These are phyloP conservation scores for Aphidius gifuensis DNA, from an alignment of 1,140 invertebrate species.

Conservation along the genomic window DNA sequence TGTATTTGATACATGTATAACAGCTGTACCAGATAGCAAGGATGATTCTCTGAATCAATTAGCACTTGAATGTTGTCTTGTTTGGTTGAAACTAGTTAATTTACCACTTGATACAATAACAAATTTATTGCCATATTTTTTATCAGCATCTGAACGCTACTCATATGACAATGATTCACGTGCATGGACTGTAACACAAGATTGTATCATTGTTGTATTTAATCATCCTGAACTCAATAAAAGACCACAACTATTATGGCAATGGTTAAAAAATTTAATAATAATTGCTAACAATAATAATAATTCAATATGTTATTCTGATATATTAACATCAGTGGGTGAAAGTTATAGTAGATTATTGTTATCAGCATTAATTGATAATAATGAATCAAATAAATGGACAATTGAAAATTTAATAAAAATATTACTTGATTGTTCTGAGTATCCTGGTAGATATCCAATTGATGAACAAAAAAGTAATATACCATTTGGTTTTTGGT, in stretches of 20 bases:
- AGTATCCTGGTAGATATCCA: constrained; percentile 77
- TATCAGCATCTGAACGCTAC: constrained; percentile 44
- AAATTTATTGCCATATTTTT: constrained; percentile 42
- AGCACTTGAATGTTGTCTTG: constrained; percentile 41
- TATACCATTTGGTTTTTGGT: constrained; percentile 88
- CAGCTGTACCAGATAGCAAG: constrained; percentile 24
- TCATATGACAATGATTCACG: constrained; percentile 31
- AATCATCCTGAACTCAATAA: constrained; percentile 36
- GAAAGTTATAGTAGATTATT: constrained; percentile 43
- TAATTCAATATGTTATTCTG: constrained; percentile 37
- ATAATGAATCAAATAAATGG: constrained; percentile 36
- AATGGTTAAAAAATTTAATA: constrained; percentile 42
- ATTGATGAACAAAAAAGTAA: constrained; percentile 76
- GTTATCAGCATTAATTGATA: constrained; percentile 41
- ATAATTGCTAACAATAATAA: constrained; percentile 37
- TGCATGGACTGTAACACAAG: constrained; percentile 43
- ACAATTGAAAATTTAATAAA: constrained; percentile 56
- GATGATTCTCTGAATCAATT: constrained; percentile 37
- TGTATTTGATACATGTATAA: constrained; percentile 42
- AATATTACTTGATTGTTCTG: constrained; percentile 71
- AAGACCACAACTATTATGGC: constrained; percentile 41
- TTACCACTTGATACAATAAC: constrained; percentile 41
- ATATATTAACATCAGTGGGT: constrained; percentile 46
- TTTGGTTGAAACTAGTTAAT: constrained; percentile 44
- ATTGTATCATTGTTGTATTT: constrained; percentile 42